Evolutionary conservation across 2,888 invertebrate genomes (phyloP).

Genomic region (Lordiphosa andalusiaca): DNA sequence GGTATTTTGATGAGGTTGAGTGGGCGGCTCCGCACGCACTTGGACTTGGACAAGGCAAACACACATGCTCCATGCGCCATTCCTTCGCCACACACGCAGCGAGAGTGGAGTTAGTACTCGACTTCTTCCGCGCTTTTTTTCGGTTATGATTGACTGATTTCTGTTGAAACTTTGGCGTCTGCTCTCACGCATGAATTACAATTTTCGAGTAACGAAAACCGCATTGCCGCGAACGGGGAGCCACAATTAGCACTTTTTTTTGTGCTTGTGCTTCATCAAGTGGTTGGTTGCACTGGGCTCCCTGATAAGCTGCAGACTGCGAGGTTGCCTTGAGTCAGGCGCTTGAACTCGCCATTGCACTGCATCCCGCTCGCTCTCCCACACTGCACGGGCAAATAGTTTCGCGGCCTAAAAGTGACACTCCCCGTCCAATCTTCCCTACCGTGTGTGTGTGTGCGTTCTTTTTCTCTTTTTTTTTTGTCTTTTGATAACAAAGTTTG

Average conservation of each 20-base stretch:
- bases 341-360: slow-evolving; percentile 56
- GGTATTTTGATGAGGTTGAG: slow-evolving; percentile 10
- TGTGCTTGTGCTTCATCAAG: slow-evolving; percentile 39
- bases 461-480: slow-evolving; percentile 17
- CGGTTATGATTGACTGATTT: slow-evolving; percentile 74
- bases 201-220: slow-evolving; percentile 68
- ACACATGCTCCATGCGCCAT: slow-evolving; percentile 19
- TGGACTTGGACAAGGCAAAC: slow-evolving; percentile 38
- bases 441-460: slow-evolving; percentile 3
- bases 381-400: slow-evolving; percentile 48
- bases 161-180: slow-evolving; percentile 75
- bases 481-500: slow-evolving; percentile 66
- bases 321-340: slow-evolving; percentile 65
- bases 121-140: slow-evolving; percentile 37
- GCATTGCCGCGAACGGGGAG: slow-evolving; percentile 15
- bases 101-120: slow-evolving; percentile 9
- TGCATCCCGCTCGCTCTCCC: not conserved
- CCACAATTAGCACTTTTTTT: slow-evolving; percentile 69
- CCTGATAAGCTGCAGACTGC: slow-evolving; percentile 57
- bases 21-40: slow-evolving; percentile 52
- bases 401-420: slow-evolving; percentile 68
- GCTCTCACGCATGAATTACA: slow-evolving; percentile 69
- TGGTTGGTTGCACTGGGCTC: slow-evolving; percentile 27
- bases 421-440: slow-evolving; percentile 3
- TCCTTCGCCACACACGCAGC: slow-evolving; percentile 14